Percentiles rank a stretch among this genome's conserved stretches.
Evolutionary conservation across 2,888 invertebrate species (phyloP).

Genomic region (Cheilosia vulpina): DNA sequence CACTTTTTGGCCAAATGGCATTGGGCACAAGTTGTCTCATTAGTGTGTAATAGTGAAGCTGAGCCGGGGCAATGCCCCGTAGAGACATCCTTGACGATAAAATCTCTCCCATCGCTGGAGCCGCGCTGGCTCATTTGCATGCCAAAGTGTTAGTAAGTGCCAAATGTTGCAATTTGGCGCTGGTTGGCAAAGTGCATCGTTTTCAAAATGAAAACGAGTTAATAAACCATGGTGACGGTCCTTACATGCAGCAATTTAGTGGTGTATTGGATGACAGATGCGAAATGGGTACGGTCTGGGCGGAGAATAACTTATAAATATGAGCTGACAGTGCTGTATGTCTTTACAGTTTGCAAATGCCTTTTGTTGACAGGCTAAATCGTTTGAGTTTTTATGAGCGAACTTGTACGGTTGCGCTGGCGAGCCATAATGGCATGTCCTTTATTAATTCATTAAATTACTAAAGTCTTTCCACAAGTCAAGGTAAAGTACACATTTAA

Average conservation of each 20-base stretch:
- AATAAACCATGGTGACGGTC: neutral
- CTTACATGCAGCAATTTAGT: neutral
- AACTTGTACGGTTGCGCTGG: too few relatives aligned
- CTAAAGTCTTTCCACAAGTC: too few relatives aligned
- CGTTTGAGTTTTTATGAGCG: too few relatives aligned
- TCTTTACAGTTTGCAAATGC: too few relatives aligned
- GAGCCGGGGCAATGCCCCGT: neutral
- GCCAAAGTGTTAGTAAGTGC: constrained; percentile 4
- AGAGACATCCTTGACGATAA: neutral
- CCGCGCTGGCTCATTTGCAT: constrained; percentile 3
- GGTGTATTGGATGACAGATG: neutral
- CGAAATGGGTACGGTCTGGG: neutral
- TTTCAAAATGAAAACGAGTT: constrained; percentile 13
- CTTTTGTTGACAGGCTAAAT: too few relatives aligned
- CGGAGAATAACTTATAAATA: too few relatives aligned
- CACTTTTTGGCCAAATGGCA: constrained; percentile 9
- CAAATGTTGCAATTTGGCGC: constrained; percentile 13
- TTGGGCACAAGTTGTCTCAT: constrained; percentile 18
- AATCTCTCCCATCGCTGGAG: neutral
- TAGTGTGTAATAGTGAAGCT: neutral
- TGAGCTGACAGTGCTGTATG: too few relatives aligned
- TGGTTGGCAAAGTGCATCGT: neutral
- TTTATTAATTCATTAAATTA: too few relatives aligned
- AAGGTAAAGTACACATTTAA: too few relatives aligned
- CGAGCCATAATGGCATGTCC: too few relatives aligned